Conservation (phyloP, 2,888 invertebrate genomes). For the Rhagium mordax region DNA sequence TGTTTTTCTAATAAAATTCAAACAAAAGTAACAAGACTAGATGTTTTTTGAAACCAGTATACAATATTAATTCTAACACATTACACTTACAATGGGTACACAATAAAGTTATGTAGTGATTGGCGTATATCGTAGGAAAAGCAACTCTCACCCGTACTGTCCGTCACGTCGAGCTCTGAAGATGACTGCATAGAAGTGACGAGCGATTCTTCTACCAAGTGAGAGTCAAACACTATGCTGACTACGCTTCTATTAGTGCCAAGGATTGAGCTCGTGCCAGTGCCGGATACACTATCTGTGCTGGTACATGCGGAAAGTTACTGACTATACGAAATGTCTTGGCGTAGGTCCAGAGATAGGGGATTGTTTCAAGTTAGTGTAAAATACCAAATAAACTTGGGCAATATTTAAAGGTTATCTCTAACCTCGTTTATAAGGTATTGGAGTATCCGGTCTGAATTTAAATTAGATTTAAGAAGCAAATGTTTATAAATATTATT, state of each 20-base stretch:
- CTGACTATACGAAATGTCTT: slow-evolving; percentile 48
- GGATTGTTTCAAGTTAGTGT: slow-evolving; percentile 2
- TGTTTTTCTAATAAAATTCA: neutral
- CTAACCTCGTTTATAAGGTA: slow-evolving; percentile 18
- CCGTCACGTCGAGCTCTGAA: slow-evolving; percentile 64
- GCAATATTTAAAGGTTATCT: slow-evolving; percentile 49
- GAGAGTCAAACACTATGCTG: slow-evolving; percentile 63
- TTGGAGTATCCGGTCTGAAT: slow-evolving; percentile 33
- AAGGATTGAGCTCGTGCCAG: slow-evolving; percentile 66
- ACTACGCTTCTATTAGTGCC: slow-evolving; percentile 66
- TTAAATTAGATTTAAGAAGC: slow-evolving; percentile 40
- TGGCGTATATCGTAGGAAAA: slow-evolving; percentile 58
- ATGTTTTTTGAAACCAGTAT: neutral
- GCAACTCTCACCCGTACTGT: slow-evolving; percentile 66
- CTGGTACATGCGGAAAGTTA: slow-evolving; percentile 60
- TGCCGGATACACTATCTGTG: slow-evolving; percentile 63
- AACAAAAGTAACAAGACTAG: neutral
- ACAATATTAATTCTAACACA: neutral
- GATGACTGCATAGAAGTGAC: slow-evolving; percentile 67
- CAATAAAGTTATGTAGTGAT: slow-evolving; percentile 30
- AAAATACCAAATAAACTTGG: slow-evolving; percentile 33
- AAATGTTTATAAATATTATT: too few species aligned
- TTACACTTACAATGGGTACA: neutral
- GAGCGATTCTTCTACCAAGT: slow-evolving; percentile 70
- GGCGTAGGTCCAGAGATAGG: slow-evolving; percentile 12